A percentile compares a stretch with the other conserved stretches of the same genome.
These are phyloP conservation scores for Amphipyra berbera DNA, from an alignment of 2,888 invertebrate genomes.

Conservation along the genomic window DNA sequence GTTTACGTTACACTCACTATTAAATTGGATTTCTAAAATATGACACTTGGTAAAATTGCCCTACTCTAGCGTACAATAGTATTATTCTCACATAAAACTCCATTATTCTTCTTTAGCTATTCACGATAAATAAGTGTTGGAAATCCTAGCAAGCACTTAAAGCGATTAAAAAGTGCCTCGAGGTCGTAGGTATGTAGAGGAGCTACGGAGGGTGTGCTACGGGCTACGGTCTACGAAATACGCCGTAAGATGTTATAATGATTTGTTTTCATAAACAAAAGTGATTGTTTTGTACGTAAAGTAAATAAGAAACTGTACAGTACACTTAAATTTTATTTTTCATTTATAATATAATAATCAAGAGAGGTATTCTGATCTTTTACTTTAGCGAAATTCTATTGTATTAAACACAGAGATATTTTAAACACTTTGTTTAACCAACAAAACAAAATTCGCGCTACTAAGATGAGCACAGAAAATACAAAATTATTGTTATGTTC, in stretches of 20 bases:
- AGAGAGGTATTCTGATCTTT: too few species aligned
- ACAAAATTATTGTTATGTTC: too few species aligned
- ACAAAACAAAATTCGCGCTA: too few species aligned
- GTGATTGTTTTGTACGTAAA: conserved; percentile 13
- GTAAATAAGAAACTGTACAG: background rate
- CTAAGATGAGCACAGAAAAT: too few species aligned
- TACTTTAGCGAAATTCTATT: too few species aligned
- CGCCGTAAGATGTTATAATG: conserved; percentile 34
- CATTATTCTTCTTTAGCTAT: conserved; percentile 79
- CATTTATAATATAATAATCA: too few species aligned
- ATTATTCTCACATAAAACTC: conserved; percentile 68
- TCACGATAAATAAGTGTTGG: conserved; percentile 79
- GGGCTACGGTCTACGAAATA: conserved; percentile 50
- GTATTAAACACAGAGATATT: too few species aligned
- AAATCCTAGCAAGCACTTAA: conserved; percentile 86
- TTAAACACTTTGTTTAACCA: too few species aligned
- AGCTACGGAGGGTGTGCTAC: conserved; percentile 65
- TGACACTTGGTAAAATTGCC: conserved; percentile 55
- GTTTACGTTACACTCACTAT: background rate
- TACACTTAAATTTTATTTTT: background rate
- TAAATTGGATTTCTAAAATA: conserved; percentile 26
- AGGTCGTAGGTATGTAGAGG: conserved; percentile 65
- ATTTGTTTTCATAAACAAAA: conserved; percentile 24
- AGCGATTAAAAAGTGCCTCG: conserved; percentile 84
- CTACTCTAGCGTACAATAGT: conserved; percentile 50